Evolutionary conservation across 2,888 invertebrate species (phyloP).

Genomic region (Drosophila helvetica): DNA sequence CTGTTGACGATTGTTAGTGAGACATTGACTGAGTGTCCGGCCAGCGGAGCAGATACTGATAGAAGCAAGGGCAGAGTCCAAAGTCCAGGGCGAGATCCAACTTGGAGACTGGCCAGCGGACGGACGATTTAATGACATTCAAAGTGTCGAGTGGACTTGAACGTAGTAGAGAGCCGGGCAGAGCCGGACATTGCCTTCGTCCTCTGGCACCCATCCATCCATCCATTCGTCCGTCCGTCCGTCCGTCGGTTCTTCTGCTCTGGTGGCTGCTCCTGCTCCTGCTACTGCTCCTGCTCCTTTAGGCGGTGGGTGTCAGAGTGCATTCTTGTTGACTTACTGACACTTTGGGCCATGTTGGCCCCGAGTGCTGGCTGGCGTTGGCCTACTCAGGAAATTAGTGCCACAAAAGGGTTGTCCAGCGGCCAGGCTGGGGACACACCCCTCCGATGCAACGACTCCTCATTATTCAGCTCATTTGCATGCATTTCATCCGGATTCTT

Average conservation of each 20-base stretch:
- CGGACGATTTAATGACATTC: slow-evolving; percentile 75
- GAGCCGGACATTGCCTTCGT: slow-evolving; percentile 7
- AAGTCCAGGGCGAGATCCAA: slow-evolving; percentile 17
- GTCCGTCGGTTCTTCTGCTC: background rate
- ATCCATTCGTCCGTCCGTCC: background rate
- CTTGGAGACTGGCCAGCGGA: slow-evolving; percentile 18
- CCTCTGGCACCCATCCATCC: slow-evolving; percentile 3
- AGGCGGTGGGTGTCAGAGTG: slow-evolving; percentile 69
- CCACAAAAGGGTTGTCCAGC: slow-evolving; percentile 51
- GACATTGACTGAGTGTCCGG: slow-evolving; percentile 77
- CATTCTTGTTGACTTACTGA: slow-evolving; percentile 78
- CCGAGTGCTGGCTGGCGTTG: slow-evolving; percentile 10
- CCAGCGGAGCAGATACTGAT: slow-evolving; percentile 16
- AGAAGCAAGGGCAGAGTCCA: background rate
- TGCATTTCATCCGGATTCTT: slow-evolving; percentile 54
- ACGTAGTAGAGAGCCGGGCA: slow-evolving; percentile 36
- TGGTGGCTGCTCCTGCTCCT: slow-evolving; percentile 4
- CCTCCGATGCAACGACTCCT: slow-evolving; percentile 42
- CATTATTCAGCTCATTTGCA: slow-evolving; percentile 80
- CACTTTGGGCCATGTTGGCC: slow-evolving; percentile 51
- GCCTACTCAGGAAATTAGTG: slow-evolving; percentile 65
- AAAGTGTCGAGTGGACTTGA: slow-evolving; percentile 71
- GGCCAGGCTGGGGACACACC: background rate
- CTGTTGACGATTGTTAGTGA: slow-evolving; percentile 80
- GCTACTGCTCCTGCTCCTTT: slow-evolving; percentile 30